Percentiles rank a stretch among this genome's conserved stretches.
Conservation (phyloP, 2,888 invertebrate genomes). For the Idaea biselata region DNA sequence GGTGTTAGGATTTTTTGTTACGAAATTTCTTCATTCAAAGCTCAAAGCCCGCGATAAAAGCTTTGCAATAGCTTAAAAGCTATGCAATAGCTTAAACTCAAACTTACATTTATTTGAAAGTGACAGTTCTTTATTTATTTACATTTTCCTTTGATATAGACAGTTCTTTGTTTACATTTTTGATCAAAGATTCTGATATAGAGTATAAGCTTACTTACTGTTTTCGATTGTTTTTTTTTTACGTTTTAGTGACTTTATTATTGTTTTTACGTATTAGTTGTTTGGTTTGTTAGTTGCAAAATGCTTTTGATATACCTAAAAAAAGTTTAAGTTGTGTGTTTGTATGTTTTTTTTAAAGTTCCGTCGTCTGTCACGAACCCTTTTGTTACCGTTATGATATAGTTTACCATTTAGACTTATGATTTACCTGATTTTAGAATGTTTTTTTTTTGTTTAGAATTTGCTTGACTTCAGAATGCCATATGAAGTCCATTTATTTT, state of each 20-base stretch:
- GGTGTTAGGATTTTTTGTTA: no score
- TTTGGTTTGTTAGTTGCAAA: background rate
- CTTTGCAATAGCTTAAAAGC: no score
- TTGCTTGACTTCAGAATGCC: background rate
- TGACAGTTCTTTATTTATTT: no score
- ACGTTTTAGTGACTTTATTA: background rate
- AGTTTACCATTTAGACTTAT: background rate
- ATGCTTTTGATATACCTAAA: background rate
- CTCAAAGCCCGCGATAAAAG: no score
- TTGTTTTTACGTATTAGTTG: background rate
- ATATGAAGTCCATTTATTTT: background rate
- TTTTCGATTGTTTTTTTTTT: no score
- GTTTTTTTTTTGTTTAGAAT: background rate
- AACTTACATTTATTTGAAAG: no score
- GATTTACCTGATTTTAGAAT: background rate
- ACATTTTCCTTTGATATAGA: no score
- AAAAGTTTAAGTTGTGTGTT: slow-evolving; percentile 8
- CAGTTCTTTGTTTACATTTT: no score
- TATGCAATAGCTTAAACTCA: no score
- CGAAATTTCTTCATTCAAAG: no score
- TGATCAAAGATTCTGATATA: no score
- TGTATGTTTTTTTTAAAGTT: slow-evolving; percentile 10
- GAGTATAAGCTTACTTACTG: no score
- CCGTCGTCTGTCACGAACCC: background rate
- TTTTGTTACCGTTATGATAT: background rate